Evolutionary conservation across 2,113 vertebrate species (phyloP).

Genomic region (Pituophis catenifer): DNA sequence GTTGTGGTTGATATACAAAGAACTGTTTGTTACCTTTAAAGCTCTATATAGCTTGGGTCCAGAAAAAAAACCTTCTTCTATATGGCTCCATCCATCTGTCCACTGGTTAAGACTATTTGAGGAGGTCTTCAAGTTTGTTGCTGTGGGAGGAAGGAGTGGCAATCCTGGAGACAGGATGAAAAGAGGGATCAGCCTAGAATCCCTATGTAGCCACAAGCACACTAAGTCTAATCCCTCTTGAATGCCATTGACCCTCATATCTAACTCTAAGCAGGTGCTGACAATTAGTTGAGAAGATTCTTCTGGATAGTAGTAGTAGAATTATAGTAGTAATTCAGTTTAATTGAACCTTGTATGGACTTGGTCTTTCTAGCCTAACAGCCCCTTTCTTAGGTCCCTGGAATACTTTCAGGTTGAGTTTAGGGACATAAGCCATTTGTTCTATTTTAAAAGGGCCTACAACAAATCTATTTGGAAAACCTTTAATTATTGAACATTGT

Average conservation of each 20-base stretch:
- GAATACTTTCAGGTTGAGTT: neutral
- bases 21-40: neutral
- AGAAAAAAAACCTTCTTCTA: neutral
- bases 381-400: neutral
- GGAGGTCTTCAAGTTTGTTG: neutral
- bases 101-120: neutral
- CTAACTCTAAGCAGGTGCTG: neutral
- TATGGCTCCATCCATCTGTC: neutral
- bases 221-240: neutral
- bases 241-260: neutral
- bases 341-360: neutral
- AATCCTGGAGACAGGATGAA: neutral
- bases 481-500: neutral
- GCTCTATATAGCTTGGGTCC: neutral
- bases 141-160: neutral
- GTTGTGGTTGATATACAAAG: neutral
- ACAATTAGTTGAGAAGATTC: neutral
- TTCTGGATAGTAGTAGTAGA: neutral
- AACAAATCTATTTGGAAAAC: neutral
- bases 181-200: neutral
- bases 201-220: neutral
- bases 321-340: neutral
- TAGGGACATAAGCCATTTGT: neutral
- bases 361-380: neutral
- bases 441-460: neutral